These are phyloP conservation scores for Gambusia yucatana DNA, from an alignment of 2,797 vertebrate genomes.

Conservation along the genomic window DNA sequence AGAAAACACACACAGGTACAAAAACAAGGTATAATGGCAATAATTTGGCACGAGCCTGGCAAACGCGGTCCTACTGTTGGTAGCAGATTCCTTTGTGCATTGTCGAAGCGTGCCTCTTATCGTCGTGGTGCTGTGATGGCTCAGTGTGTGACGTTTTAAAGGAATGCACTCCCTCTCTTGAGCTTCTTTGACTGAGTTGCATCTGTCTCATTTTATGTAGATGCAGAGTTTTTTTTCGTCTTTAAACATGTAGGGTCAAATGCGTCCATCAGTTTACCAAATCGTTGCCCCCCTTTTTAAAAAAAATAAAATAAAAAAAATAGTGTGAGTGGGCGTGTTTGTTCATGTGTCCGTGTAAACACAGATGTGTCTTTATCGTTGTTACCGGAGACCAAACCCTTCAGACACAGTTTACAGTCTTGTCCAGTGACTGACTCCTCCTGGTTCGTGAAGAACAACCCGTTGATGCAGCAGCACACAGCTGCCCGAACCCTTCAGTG, in stretches of 20 bases:
- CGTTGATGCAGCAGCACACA: conserved; percentile 30
- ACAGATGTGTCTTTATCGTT: conserved; percentile 27
- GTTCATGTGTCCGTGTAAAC: conserved; percentile 20
- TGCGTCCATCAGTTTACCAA: conserved; percentile 19
- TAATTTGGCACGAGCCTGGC: conserved; percentile 64
- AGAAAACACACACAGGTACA: conserved; percentile 34
- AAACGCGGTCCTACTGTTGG: conserved; percentile 44
- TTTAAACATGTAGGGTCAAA: conserved; percentile 25
- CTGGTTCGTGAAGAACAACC: conserved; percentile 40
- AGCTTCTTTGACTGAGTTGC: conserved; percentile 52
- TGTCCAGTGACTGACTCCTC: conserved; percentile 52
- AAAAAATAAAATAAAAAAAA: not conserved
- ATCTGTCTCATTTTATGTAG: conserved; percentile 16
- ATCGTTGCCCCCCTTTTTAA: conserved; percentile 28
- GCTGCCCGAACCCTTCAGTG: conserved; percentile 52
- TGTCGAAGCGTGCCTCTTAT: conserved; percentile 36
- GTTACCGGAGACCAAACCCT: conserved; percentile 24
- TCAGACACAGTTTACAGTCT: conserved; percentile 58
- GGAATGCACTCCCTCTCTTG: conserved; percentile 14
- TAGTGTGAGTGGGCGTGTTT: conserved; percentile 24
- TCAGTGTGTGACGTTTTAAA: conserved; percentile 50
- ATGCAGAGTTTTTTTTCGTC: conserved; percentile 9
- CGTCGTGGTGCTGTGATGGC: conserved; percentile 49
- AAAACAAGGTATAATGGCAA: conserved; percentile 75
- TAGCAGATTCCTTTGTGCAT: conserved; percentile 47